These are phyloP conservation scores for Engystomops pustulosus DNA, from an alignment of 2,113 vertebrate genomes.

Conservation along the genomic window DNA sequence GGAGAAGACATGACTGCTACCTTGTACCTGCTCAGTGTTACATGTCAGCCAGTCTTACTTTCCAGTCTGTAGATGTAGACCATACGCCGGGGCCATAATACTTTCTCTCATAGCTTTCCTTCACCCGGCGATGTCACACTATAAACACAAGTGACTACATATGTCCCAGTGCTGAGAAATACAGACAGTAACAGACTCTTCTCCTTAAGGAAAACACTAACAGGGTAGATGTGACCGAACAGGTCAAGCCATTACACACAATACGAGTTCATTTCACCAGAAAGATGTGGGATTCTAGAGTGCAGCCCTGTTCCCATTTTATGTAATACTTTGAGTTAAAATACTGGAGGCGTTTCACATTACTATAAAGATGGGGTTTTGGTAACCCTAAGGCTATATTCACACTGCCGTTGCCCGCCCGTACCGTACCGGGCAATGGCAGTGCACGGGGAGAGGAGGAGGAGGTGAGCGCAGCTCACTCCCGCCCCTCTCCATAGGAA, in stretches of 20 bases:
- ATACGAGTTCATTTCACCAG: not conserved
- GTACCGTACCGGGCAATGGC: too few species aligned
- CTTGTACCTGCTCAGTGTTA: not conserved
- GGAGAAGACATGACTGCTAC: not conserved
- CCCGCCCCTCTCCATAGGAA: too few species aligned
- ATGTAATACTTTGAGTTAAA: too few species aligned
- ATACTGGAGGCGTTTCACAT: too few species aligned
- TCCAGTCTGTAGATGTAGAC: not conserved
- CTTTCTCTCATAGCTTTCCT: not conserved
- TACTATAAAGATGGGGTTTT: too few species aligned
- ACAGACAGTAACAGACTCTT: not conserved
- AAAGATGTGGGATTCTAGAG: not conserved
- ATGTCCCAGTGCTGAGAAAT: not conserved
- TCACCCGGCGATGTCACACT: not conserved
- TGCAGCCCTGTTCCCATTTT: too few species aligned
- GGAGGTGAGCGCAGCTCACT: too few species aligned
- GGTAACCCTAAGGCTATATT: too few species aligned
- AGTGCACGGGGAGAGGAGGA: too few species aligned
- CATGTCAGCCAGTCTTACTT: not conserved
- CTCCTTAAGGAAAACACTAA: not conserved
- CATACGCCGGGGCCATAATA: not conserved
- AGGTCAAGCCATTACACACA: not conserved
- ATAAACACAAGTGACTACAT: not conserved
- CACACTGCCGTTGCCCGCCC: too few species aligned
- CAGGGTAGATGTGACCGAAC: not conserved